phyloP scores from a whole-genome alignment of 1,140 invertebrate genomes.

The Onthophagus taurus region DNA sequence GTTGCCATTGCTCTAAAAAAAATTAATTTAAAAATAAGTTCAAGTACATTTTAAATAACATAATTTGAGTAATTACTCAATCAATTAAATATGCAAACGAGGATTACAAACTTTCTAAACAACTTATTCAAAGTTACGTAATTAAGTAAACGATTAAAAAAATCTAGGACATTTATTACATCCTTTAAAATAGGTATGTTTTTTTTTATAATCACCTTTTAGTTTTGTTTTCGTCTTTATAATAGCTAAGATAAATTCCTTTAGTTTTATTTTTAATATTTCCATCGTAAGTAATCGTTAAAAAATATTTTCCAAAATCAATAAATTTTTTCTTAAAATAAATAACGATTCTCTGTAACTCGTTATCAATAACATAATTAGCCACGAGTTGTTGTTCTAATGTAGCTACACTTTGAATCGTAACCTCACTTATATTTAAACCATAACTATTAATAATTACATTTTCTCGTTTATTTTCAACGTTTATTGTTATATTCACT shows the following conservation, averaged over 20 bases:
- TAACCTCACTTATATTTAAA: slow-evolving; percentile 44
- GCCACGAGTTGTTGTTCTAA: too few species aligned
- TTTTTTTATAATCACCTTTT: slow-evolving; percentile 43
- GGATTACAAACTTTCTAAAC: too few species aligned
- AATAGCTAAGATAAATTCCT: slow-evolving; percentile 72
- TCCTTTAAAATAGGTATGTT: too few species aligned
- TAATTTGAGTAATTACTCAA: too few species aligned
- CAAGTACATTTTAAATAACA: not conserved
- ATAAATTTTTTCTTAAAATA: slow-evolving; percentile 27
- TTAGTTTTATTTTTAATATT: slow-evolving; percentile 55
- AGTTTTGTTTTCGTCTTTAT: slow-evolving; percentile 49
- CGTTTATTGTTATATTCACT: slow-evolving; percentile 59
- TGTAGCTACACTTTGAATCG: too few species aligned
- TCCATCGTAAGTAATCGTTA: slow-evolving; percentile 59
- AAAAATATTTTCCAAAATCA: slow-evolving; percentile 53
- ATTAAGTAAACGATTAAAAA: too few species aligned
- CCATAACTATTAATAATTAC: slow-evolving; percentile 63
- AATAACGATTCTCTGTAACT: too few species aligned
- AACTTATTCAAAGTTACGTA: too few species aligned
- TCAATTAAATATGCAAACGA: too few species aligned
- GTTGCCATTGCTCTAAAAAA: slow-evolving; percentile 65
- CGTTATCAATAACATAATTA: too few species aligned
- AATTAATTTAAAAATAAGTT: slow-evolving; percentile 10
- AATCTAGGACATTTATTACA: too few species aligned
- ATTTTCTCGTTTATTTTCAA: slow-evolving; percentile 35